Percentiles rank a stretch among this genome's conserved stretches.
phyloP scores from a whole-genome alignment of 2,113 vertebrate species.

The Leucosticte australis region DNA sequence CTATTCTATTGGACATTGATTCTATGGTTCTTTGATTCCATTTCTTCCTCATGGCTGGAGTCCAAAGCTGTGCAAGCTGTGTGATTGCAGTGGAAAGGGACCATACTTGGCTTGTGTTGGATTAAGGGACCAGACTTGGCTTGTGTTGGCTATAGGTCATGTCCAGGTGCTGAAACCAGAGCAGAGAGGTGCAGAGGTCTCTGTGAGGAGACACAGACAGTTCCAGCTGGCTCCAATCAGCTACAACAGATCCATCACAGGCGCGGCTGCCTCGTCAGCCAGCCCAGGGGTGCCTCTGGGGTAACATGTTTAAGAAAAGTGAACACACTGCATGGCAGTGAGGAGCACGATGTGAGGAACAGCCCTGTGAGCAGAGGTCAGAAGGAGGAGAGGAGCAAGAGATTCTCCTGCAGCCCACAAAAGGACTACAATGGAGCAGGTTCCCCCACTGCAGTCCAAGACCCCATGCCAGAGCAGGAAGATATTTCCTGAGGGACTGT shows the following conservation, averaged over 20 bases:
- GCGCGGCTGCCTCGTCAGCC: background rate
- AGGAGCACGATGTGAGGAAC: rapidly evolving
- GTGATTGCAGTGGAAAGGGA: background rate
- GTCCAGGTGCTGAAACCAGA: too few species aligned
- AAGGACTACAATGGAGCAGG: background rate
- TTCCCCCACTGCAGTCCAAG: background rate
- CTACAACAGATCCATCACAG: background rate
- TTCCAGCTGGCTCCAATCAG: rapidly evolving
- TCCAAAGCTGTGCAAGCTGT: background rate
- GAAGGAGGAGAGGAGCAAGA: background rate
- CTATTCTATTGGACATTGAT: too few species aligned
- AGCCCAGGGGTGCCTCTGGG: background rate
- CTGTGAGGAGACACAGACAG: background rate
- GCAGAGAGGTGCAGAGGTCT: too few species aligned
- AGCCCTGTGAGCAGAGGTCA: background rate
- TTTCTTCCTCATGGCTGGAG: background rate
- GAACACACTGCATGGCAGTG: background rate
- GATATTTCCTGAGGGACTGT: background rate
- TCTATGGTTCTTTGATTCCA: background rate
- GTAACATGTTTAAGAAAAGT: rapidly evolving
- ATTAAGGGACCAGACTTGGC: background rate
- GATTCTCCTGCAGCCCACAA: background rate
- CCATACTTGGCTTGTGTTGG: too few species aligned
- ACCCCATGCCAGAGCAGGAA: background rate
- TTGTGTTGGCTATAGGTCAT: background rate